Evolutionary conservation across 2,797 vertebrate species (phyloP).

Genomic region (Anguilla marmorata): DNA sequence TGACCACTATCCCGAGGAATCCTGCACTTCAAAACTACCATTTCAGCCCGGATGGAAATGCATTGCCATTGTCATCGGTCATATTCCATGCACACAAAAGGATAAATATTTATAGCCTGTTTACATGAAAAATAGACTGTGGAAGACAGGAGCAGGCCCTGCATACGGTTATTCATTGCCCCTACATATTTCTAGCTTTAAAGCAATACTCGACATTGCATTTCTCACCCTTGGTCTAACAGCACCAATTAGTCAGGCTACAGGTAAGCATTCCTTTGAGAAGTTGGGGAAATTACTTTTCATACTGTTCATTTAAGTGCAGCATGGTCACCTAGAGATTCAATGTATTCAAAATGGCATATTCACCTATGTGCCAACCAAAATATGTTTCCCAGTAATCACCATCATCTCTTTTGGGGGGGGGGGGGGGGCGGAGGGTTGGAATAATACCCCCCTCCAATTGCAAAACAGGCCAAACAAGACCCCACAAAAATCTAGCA

Average conservation of each 20-base stretch:
- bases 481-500: too few relatives aligned
- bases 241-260: conserved; percentile 39
- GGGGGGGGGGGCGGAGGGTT: too few relatives aligned
- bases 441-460: too few relatives aligned
- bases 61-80: conserved; percentile 27
- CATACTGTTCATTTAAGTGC: conserved; percentile 44
- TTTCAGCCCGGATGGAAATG: neutral
- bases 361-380: conserved; percentile 26
- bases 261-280: conserved; percentile 34
- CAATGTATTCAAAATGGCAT: conserved; percentile 35
- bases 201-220: conserved; percentile 55
- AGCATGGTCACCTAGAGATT: conserved; percentile 37
- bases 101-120: conserved; percentile 23
- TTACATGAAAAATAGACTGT: conserved; percentile 20
- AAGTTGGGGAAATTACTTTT: conserved; percentile 40
- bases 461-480: too few relatives aligned
- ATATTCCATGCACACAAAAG: conserved; percentile 15
- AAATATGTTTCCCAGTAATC: neutral
- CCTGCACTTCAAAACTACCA: conserved; percentile 38
- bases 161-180: conserved; percentile 33
- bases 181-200: conserved; percentile 38
- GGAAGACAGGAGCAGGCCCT: conserved; percentile 18
- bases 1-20: conserved; percentile 29
- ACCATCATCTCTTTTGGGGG: too few relatives aligned
- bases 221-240: conserved; percentile 50